These are phyloP conservation scores for Eilema depressum DNA, from an alignment of 2,888 invertebrate species.

Conservation along the genomic window DNA sequence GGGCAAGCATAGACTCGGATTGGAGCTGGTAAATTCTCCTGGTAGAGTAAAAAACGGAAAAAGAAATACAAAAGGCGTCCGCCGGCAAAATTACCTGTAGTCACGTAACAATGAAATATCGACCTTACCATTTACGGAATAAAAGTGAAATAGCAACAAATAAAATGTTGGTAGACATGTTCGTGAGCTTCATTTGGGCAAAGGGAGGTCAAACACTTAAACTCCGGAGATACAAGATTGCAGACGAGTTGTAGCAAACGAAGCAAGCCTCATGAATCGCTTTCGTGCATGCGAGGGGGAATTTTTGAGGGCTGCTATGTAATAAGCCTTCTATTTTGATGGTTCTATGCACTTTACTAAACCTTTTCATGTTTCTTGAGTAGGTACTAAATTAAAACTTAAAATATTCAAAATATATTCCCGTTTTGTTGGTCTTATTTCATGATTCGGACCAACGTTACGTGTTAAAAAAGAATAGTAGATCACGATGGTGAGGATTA, in stretches of 20 bases:
- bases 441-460: too few species aligned
- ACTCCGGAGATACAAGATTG: conserved; percentile 83
- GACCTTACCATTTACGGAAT: conserved; percentile 56
- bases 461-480: not conserved
- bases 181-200: conserved; percentile 81
- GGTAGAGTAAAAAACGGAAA: conserved; percentile 74
- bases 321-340: conserved; percentile 57
- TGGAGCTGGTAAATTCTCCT: conserved; percentile 78
- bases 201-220: conserved; percentile 83
- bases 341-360: conserved; percentile 37
- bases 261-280: conserved; percentile 80
- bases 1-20: conserved; percentile 71
- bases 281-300: conserved; percentile 73
- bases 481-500: not conserved
- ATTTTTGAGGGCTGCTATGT: conserved; percentile 67
- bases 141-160: conserved; percentile 59
- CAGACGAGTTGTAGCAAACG: conserved; percentile 80
- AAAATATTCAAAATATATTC: not conserved
- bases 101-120: conserved; percentile 53
- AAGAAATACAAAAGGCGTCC: conserved; percentile 80
- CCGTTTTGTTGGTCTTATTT: not conserved
- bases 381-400: conserved; percentile 16
- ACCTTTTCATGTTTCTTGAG: conserved; percentile 31
- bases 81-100: conserved; percentile 60
- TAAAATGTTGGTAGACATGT: conserved; percentile 67